These are phyloP conservation scores for Sebastes oblongus DNA, from an alignment of 2,797 vertebrate genomes.

Conservation along the genomic window DNA sequence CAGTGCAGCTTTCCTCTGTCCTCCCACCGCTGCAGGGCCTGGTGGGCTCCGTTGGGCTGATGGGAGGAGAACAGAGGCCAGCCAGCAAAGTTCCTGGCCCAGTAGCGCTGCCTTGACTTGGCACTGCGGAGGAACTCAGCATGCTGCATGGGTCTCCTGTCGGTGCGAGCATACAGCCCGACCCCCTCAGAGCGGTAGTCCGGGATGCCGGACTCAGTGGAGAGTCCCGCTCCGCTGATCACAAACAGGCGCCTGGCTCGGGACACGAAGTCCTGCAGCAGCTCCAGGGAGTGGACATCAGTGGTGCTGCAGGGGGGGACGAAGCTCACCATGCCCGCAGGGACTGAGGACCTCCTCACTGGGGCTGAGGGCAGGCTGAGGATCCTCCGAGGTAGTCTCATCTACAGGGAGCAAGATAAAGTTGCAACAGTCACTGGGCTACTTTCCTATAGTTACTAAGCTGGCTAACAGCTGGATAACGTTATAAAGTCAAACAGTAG, in stretches of 20 bases:
- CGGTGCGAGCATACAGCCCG: conserved; percentile 91
- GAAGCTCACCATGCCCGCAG: conserved; percentile 67
- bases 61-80: conserved; percentile 94
- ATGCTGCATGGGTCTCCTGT: conserved; percentile 90
- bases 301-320: conserved; percentile 87
- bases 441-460: background rate
- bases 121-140: conserved; percentile 87
- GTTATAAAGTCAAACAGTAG: no score
- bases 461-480: background rate
- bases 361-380: conserved; percentile 27
- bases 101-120: conserved; percentile 90
- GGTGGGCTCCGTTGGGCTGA: conserved; percentile 89
- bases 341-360: conserved; percentile 32
- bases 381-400: conserved; percentile 64
- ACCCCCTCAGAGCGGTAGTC: conserved; percentile 95
- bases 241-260: conserved; percentile 86
- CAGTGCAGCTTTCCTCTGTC: conserved; percentile 88
- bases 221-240: conserved; percentile 92
- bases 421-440: no score
- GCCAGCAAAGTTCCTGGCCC: conserved; percentile 96
- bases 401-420: conserved; percentile 52
- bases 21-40: conserved; percentile 87
- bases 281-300: conserved; percentile 78
- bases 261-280: conserved; percentile 87
- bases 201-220: conserved; percentile 96